These are phyloP conservation scores for Polyploca ridens DNA, from an alignment of 2,888 invertebrate species.

Conservation along the genomic window DNA sequence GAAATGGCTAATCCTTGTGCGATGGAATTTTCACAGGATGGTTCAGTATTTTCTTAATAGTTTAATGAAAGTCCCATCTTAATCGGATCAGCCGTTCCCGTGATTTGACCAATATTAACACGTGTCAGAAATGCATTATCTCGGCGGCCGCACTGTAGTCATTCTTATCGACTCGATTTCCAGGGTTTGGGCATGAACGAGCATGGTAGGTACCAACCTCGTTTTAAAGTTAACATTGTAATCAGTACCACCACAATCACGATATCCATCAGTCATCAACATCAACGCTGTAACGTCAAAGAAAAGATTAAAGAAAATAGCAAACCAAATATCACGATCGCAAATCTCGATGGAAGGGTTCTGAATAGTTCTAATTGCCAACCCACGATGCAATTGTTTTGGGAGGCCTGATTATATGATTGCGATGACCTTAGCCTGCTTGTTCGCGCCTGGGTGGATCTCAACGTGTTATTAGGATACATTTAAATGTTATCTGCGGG, in stretches of 20 bases:
- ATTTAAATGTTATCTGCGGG: not conserved
- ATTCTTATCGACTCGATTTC: not conserved
- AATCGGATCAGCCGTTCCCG: too few species aligned
- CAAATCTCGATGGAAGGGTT: constrained; percentile 25
- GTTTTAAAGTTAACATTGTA: not conserved
- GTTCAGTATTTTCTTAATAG: too few species aligned
- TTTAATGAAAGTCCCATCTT: too few species aligned
- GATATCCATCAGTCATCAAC: not conserved
- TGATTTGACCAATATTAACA: too few species aligned
- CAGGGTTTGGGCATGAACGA: too few species aligned
- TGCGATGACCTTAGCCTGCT: constrained; percentile 66
- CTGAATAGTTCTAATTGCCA: constrained; percentile 58
- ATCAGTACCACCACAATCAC: not conserved
- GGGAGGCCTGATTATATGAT: constrained; percentile 60
- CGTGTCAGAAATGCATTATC: too few species aligned
- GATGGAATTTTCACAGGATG: too few species aligned
- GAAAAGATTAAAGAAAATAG: constrained; percentile 22
- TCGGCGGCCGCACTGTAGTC: not conserved
- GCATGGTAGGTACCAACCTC: not conserved
- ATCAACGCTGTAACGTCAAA: not conserved
- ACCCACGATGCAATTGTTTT: constrained; percentile 72
- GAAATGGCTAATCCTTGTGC: too few species aligned
- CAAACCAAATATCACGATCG: constrained; percentile 39
- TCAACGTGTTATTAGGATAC: constrained; percentile 14
- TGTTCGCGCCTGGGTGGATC: constrained; percentile 26